These are phyloP conservation scores for Melanchra persicariae DNA, from an alignment of 2,888 invertebrate genomes.

Conservation along the genomic window DNA sequence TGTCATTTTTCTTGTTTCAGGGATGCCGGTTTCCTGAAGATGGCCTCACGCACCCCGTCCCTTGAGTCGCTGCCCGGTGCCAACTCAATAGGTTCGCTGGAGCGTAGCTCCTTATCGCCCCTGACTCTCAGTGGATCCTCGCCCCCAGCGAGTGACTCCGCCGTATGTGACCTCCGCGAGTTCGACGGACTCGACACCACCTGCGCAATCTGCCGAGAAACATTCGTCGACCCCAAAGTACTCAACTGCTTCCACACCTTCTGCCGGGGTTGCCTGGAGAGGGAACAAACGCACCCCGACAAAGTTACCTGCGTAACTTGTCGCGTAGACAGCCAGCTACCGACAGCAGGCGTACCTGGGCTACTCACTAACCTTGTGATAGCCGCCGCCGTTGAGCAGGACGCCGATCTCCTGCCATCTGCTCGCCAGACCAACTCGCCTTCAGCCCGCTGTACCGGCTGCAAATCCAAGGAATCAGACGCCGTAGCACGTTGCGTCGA, in stretches of 20 bases:
- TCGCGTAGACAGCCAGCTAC: conserved; percentile 89
- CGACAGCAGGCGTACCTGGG: conserved; percentile 91
- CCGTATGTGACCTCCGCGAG: conserved; percentile 94
- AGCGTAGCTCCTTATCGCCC: conserved; percentile 95
- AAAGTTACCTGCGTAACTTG: conserved; percentile 94
- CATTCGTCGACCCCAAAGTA: conserved; percentile 94
- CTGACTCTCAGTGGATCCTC: conserved; percentile 96
- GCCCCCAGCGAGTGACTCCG: conserved; percentile 96
- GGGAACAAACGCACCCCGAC: conserved; percentile 92
- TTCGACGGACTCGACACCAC: conserved; percentile 91
- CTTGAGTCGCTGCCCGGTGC: conserved; percentile 97
- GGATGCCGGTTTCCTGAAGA: conserved; percentile 97
- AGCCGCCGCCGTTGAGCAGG: conserved; percentile 90
- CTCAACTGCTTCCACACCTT: conserved; percentile 96
- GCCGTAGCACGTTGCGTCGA: conserved; percentile 99
- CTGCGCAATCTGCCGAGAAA: conserved; percentile 94
- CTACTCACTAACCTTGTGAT: conserved; percentile 92
- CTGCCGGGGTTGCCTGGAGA: conserved; percentile 95
- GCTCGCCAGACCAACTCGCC: conserved; percentile 87
- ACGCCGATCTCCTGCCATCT: conserved; percentile 87
- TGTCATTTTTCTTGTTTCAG: conserved; percentile 90
- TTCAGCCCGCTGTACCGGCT: conserved; percentile 96
- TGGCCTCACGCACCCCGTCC: conserved; percentile 98
- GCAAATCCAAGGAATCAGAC: conserved; percentile 98
- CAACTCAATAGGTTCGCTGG: conserved; percentile 97